phyloP scores from a whole-genome alignment of 2,888 invertebrate species.

The Lepetodrilus schrolli region DNA sequence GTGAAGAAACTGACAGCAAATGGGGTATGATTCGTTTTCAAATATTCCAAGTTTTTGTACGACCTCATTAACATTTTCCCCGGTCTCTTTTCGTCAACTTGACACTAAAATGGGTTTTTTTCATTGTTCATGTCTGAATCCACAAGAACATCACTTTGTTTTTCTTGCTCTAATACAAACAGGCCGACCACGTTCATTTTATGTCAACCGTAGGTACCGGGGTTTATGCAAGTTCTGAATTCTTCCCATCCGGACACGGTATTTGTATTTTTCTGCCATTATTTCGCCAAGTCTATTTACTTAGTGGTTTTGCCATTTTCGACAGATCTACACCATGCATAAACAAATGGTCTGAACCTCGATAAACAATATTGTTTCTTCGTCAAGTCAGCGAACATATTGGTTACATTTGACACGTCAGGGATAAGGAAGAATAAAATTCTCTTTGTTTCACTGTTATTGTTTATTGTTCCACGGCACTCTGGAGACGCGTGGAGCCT shows the following conservation, averaged over 20 bases:
- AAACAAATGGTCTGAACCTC: slow-evolving; percentile 7
- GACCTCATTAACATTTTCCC: slow-evolving; percentile 14
- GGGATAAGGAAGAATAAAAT: slow-evolving; percentile 16
- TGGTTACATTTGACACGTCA: slow-evolving; percentile 16
- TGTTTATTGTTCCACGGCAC: slow-evolving; percentile 20
- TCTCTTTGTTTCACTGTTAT: slow-evolving; percentile 1
- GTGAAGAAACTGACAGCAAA: too few species aligned
- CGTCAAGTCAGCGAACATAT: background rate
- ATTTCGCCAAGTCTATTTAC: slow-evolving; percentile 7
- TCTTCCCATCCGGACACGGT: background rate
- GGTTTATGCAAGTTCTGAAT: too few species aligned
- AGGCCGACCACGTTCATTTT: background rate
- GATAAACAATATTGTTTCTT: slow-evolving; percentile 18
- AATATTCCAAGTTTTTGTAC: too few species aligned
- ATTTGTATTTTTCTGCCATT: slow-evolving; percentile 9
- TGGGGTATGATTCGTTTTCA: too few species aligned
- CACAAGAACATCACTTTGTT: background rate
- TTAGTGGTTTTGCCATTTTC: background rate
- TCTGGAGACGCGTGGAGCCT: too few species aligned
- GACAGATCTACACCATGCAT: background rate
- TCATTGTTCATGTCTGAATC: slow-evolving; percentile 8
- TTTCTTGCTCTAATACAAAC: slow-evolving; percentile 11
- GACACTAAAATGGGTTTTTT: slow-evolving; percentile 6
- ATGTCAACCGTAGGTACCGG: background rate
- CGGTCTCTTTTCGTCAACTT: background rate